Conservation (phyloP, 2,797 vertebrate species). For the Austrolebias charrua region DNA sequence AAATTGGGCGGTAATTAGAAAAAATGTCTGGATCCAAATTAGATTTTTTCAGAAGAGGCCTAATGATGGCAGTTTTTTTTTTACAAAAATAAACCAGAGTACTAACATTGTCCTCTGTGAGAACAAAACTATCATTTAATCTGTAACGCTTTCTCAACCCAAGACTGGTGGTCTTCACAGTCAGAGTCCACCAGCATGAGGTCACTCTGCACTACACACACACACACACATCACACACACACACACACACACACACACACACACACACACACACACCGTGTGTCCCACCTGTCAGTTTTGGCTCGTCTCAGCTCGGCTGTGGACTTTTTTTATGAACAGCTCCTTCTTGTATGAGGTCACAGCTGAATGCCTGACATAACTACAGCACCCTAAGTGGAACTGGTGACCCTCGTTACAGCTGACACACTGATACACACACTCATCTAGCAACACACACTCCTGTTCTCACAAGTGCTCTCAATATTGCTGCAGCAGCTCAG, state of each 20-base stretch:
- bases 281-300: slow-evolving; percentile 64
- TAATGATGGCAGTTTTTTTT: no score
- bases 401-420: slow-evolving; percentile 53
- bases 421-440: slow-evolving; percentile 23
- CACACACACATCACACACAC: no score
- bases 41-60: no score
- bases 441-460: no score
- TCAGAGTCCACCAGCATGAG: slow-evolving; percentile 46
- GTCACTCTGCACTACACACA: slow-evolving; percentile 31
- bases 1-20: no score
- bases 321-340: slow-evolving; percentile 28
- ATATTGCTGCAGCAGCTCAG: slow-evolving; percentile 22
- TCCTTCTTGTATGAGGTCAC: slow-evolving; percentile 75
- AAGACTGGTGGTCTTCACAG: slow-evolving; percentile 35
- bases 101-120: slow-evolving; percentile 8
- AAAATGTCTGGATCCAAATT: no score
- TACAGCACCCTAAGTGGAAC: slow-evolving; percentile 19
- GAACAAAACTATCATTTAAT: slow-evolving; percentile 1
- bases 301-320: slow-evolving; percentile 18
- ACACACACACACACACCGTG: no score
- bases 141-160: slow-evolving; percentile 22
- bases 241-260: no score
- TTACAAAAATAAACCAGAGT: slow-evolving; percentile 5
- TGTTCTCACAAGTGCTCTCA: slow-evolving; percentile 9
- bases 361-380: slow-evolving; percentile 66